Evolutionary conservation across 2,888 invertebrate species (phyloP).

Genomic region (Drosophila nigritarsus): DNA sequence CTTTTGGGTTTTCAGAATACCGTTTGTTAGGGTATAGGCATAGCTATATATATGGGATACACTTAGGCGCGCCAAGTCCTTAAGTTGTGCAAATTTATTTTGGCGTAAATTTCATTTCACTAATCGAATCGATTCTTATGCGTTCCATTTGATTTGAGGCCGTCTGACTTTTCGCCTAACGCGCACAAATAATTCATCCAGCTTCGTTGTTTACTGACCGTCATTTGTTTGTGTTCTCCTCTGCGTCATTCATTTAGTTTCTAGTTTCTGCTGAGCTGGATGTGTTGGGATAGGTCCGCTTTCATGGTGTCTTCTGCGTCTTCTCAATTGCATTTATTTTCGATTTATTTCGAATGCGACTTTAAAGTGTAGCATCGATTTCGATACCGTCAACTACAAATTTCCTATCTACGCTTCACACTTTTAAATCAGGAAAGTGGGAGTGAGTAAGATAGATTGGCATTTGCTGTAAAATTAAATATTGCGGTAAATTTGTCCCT

Average conservation of each 20-base stretch:
- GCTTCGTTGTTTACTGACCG: conserved; percentile 44
- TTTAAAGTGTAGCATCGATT: conserved; percentile 5
- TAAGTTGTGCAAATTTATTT: conserved; percentile 78
- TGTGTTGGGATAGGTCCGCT: conserved; percentile 35
- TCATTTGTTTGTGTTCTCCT: conserved; percentile 36
- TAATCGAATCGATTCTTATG: conserved; percentile 80
- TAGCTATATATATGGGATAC: conserved; percentile 43
- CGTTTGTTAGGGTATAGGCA: conserved; percentile 11
- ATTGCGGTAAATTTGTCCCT: not conserved
- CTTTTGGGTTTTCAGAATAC: not conserved
- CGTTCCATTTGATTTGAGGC: conserved; percentile 73
- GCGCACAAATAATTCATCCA: conserved; percentile 34
- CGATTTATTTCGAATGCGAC: not conserved
- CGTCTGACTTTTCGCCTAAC: conserved; percentile 60
- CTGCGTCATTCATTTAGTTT: not conserved
- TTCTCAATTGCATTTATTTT: conserved; percentile 21
- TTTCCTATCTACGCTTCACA: not conserved
- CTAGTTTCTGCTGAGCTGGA: conserved; percentile 1
- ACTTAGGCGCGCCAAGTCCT: conserved; percentile 69
- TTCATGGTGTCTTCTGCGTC: conserved; percentile 2
- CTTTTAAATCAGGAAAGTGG: not conserved
- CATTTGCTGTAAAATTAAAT: not conserved
- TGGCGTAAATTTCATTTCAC: conserved; percentile 80
- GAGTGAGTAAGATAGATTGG: not conserved
- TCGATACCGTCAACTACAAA: not conserved